Percentiles rank a stretch among this genome's conserved stretches.
Evolutionary conservation across 2,797 vertebrate genomes (phyloP).

Genomic region (Pitangus sulphuratus): DNA sequence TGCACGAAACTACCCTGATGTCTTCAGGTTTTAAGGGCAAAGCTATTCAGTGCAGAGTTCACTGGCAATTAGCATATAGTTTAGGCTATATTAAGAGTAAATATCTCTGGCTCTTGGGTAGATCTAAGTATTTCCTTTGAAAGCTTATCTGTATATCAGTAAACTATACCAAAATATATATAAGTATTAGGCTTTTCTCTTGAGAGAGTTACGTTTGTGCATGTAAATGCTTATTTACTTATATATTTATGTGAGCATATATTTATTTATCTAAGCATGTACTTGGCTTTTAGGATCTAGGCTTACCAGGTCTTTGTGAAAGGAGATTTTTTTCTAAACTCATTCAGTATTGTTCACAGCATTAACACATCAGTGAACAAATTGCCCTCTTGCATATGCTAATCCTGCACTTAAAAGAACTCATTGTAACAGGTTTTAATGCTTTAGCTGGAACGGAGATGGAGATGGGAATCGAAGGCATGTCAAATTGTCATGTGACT

Average conservation of each 20-base stretch:
- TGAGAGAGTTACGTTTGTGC: rapidly evolving
- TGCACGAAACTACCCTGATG: neutral
- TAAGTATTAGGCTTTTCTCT: neutral
- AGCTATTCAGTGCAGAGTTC: neutral
- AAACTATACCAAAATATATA: neutral
- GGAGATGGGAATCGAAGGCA: constrained; percentile 73
- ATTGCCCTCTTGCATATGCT: constrained; percentile 87
- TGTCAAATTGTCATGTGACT: constrained; percentile 85
- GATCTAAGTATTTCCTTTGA: neutral
- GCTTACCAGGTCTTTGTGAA: constrained; percentile 75
- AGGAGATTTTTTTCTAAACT: constrained; percentile 51
- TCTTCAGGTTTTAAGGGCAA: neutral
- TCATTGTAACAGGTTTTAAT: constrained; percentile 88
- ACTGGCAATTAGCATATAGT: neutral
- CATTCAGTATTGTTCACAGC: constrained; percentile 85
- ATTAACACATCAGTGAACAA: constrained; percentile 95
- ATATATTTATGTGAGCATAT: neutral
- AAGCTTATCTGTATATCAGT: neutral
- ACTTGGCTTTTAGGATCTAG: constrained; percentile 75
- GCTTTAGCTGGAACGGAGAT: constrained; percentile 80
- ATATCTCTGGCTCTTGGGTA: neutral
- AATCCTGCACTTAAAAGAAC: constrained; percentile 89
- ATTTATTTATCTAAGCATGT: constrained; percentile 34
- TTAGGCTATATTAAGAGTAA: neutral
- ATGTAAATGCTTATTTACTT: neutral